A percentile compares a stretch with the other conserved stretches of the same genome.
phyloP scores from a whole-genome alignment of 2,888 invertebrate species.

The Cylloceria caligata region DNA sequence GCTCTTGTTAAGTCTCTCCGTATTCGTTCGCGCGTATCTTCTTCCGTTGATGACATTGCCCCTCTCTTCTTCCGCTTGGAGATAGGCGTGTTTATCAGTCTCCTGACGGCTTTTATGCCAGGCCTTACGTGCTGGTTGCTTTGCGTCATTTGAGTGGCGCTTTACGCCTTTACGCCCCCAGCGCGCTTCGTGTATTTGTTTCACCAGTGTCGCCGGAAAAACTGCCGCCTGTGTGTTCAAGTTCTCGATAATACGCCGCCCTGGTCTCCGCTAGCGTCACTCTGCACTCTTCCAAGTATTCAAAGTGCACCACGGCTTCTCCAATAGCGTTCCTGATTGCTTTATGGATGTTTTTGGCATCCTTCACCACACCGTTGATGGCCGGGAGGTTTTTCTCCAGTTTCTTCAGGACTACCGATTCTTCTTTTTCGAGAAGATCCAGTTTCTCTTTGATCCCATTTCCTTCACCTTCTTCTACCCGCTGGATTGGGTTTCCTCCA shows the following conservation, averaged over 20 bases:
- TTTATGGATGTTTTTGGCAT: conserved; percentile 26
- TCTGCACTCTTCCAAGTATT: conserved; percentile 16
- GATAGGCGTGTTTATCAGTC: conserved; percentile 4
- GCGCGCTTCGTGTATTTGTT: not conserved
- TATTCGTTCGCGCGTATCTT: not conserved
- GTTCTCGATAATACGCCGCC: not conserved
- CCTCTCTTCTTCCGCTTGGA: conserved; percentile 13
- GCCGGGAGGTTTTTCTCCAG: conserved; percentile 12
- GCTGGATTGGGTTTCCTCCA: no score
- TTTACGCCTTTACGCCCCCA: not conserved
- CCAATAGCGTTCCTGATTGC: conserved; percentile 20
- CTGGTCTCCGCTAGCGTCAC: conserved; percentile 8
- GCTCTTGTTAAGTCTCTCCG: not conserved
- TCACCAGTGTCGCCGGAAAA: not conserved
- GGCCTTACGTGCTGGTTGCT: not conserved
- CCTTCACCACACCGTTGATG: not conserved
- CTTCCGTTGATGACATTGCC: conserved; percentile 13
- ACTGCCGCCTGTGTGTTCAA: not conserved
- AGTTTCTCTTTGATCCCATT: not conserved
- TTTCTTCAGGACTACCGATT: not conserved
- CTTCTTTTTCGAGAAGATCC: conserved; percentile 14
- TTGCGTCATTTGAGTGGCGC: not conserved
- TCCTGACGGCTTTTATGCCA: not conserved
- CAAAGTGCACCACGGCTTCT: conserved; percentile 27
- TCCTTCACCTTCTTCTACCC: no score